These are phyloP conservation scores for Pachyuromys duprasi DNA, from an alignment of 2,797 vertebrate genomes.

Conservation along the genomic window DNA sequence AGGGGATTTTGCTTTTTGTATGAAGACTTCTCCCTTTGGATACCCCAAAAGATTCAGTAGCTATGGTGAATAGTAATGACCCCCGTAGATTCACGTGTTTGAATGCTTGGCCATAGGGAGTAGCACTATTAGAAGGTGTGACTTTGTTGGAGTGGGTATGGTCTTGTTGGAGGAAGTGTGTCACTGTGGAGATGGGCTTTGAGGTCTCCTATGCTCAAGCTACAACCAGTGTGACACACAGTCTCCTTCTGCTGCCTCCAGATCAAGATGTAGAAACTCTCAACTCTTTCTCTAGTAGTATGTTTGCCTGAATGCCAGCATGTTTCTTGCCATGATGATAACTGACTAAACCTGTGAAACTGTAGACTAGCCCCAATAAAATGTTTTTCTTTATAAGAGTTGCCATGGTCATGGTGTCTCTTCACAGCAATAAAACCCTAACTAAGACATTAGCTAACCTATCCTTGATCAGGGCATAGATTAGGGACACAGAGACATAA, in stretches of 20 bases:
- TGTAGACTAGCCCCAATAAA: not conserved
- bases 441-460: not conserved
- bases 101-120: not conserved
- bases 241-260: not conserved
- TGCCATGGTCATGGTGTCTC: not conserved
- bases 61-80: not conserved
- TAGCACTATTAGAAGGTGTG: not conserved
- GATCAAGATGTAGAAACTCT: not conserved
- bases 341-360: not conserved
- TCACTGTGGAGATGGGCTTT: not conserved
- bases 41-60: not conserved
- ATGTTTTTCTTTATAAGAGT: not conserved
- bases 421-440: not conserved
- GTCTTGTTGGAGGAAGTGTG: not conserved
- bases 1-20: not conserved
- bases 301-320: not conserved
- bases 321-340: not conserved
- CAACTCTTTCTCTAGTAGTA: not conserved
- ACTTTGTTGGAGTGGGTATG: not conserved
- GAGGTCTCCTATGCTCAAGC: not conserved
- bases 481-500: conserved; percentile 1
- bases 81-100: not conserved
- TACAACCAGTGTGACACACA: not conserved
- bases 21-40: conserved; percentile 36
- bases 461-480: not conserved